phyloP scores from a whole-genome alignment of 2,113 vertebrate species.

The Ia io region DNA sequence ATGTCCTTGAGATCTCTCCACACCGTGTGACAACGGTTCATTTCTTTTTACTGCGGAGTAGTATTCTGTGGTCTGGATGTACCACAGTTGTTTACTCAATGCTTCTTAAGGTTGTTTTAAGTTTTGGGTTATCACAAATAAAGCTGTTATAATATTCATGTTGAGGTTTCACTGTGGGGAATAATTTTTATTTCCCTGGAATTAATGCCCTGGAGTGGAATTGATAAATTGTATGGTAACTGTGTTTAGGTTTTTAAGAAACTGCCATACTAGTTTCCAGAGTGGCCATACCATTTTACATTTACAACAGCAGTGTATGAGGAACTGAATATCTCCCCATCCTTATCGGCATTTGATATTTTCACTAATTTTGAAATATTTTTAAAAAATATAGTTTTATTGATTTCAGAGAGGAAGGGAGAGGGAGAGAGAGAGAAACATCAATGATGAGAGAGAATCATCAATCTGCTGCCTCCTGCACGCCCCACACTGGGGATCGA shows the following conservation, averaged over 20 bases:
- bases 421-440: too few species aligned
- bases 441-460: too few species aligned
- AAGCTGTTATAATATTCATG: neutral
- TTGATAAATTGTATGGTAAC: neutral
- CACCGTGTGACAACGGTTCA: fast-evolving
- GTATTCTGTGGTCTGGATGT: neutral
- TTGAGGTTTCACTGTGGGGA: neutral
- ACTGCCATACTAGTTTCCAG: neutral
- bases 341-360: neutral
- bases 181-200: neutral
- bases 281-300: neutral
- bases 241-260: neutral
- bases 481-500: too few species aligned
- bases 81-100: neutral
- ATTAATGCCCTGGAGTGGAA: too few species aligned
- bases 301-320: too few species aligned
- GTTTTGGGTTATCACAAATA: neutral
- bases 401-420: too few species aligned
- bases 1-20: neutral
- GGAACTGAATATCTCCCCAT: neutral
- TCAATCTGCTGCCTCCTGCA: too few species aligned
- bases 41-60: neutral
- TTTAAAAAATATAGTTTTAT: too few species aligned
- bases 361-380: too few species aligned
- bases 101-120: neutral